These are phyloP conservation scores for Crossocerus cetratus DNA, from an alignment of 2,888 invertebrate genomes.

Conservation along the genomic window DNA sequence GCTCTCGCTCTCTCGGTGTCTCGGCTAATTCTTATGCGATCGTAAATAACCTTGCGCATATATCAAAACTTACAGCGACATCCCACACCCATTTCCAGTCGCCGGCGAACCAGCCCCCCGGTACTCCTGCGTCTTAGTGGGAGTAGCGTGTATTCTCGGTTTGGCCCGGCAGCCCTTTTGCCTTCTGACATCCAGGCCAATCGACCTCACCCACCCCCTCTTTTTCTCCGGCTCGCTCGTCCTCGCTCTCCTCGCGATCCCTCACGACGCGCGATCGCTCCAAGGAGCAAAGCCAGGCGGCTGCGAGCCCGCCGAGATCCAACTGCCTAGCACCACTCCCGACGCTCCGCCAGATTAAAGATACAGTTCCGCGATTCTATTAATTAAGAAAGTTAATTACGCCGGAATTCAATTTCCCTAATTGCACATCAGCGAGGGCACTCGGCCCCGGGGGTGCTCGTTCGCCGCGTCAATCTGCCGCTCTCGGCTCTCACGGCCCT, in stretches of 20 bases:
- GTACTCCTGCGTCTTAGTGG: conserved; percentile 30
- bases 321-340: conserved; percentile 57
- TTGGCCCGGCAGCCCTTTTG: conserved; percentile 13
- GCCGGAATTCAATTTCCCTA: conserved; percentile 69
- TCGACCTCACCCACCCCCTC: conserved; percentile 2
- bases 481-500: conserved; percentile 18
- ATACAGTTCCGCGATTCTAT: conserved; percentile 70
- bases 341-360: conserved; percentile 62
- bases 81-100: conserved; percentile 55
- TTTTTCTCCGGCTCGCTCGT: conserved; percentile 19
- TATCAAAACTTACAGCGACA: conserved; percentile 72
- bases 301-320: conserved; percentile 25
- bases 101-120: conserved; percentile 23
- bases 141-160: not conserved
- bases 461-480: conserved; percentile 12
- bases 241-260: conserved; percentile 10
- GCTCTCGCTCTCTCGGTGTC: conserved; percentile 56
- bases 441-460: conserved; percentile 27
- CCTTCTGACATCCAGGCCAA: not conserved
- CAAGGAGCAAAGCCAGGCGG: conserved; percentile 4
- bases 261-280: conserved; percentile 12
- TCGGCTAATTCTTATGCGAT: conserved; percentile 74
- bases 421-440: conserved; percentile 65
- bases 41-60: conserved; percentile 74
- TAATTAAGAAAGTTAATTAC: conserved; percentile 72